A percentile compares a stretch with the other conserved stretches of the same genome.
Conservation (phyloP, 2,888 invertebrate genomes). For the Drepanosiphum platanoidis region DNA sequence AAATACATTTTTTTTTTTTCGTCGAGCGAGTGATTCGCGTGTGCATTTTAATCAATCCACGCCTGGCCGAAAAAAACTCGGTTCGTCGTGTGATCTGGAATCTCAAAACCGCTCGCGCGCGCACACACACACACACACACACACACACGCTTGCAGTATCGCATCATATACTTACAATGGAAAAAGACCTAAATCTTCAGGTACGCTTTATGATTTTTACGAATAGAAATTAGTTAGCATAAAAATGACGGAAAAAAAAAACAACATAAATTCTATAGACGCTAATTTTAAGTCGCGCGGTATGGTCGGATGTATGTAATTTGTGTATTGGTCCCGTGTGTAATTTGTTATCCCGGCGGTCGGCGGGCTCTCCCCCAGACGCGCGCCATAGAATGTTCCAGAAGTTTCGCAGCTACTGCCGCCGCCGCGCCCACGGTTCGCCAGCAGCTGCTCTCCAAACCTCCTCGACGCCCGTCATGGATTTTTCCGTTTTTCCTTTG, state of each 20-base stretch:
- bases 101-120: no score
- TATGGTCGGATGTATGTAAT: neutral
- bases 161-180: no score
- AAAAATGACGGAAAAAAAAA: neutral
- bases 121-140: no score
- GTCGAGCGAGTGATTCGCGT: neutral
- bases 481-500: neutral
- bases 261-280: neutral
- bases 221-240: neutral
- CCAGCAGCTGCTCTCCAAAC: constrained; percentile 47
- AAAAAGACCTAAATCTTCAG: constrained; percentile 29
- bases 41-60: no score
- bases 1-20: neutral
- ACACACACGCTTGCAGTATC: no score
- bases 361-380: neutral
- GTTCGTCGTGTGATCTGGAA: neutral
- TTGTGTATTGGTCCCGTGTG: neutral
- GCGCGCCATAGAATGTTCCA: constrained; percentile 52
- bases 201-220: constrained; percentile 24
- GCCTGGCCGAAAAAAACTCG: neutral
- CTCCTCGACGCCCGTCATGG: neutral
- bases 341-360: neutral
- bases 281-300: neutral
- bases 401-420: constrained; percentile 40
- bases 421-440: constrained; percentile 49